Conservation (phyloP, 2,113 vertebrate species). For the Myxocyprinus asiaticus region DNA sequence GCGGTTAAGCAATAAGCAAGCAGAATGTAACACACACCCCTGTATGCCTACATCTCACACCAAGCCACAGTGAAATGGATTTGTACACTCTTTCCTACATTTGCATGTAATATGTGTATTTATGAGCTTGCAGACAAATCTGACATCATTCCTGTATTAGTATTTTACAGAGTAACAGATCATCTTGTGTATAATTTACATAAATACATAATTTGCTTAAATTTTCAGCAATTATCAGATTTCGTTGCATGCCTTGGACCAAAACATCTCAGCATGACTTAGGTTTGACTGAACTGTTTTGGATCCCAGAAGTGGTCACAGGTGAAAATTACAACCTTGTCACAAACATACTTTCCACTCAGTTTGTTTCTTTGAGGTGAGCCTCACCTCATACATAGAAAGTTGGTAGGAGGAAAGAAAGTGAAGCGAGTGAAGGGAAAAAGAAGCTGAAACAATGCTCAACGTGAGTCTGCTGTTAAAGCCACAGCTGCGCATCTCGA, state of each 20-base stretch:
- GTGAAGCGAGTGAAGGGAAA: not conserved
- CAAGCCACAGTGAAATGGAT: slow-evolving; percentile 17
- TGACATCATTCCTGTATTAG: slow-evolving; percentile 9
- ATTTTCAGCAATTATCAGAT: slow-evolving; percentile 28
- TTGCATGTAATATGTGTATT: slow-evolving; percentile 23
- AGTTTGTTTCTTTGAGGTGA: not conserved
- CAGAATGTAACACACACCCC: slow-evolving; percentile 45
- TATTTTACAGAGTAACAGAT: not conserved
- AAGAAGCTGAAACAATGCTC: slow-evolving; percentile 1
- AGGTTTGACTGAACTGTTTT: slow-evolving; percentile 6
- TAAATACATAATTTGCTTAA: slow-evolving; percentile 10
- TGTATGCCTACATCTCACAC: slow-evolving; percentile 34
- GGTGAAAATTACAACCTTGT: not conserved
- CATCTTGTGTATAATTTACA: slow-evolving; percentile 6
- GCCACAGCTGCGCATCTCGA: too few relatives aligned
- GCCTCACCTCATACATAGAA: too few relatives aligned
- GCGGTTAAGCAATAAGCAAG: slow-evolving; percentile 51
- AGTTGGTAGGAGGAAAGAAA: not conserved
- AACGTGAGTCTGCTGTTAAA: not conserved
- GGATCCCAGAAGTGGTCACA: slow-evolving; percentile 5
- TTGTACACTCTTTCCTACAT: not conserved
- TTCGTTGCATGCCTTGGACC: not conserved
- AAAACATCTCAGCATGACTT: not conserved
- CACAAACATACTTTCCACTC: not conserved
- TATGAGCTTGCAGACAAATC: not conserved